Evolutionary conservation across 2,113 vertebrate genomes (phyloP).

Genomic region (Meleagris gallopavo): DNA sequence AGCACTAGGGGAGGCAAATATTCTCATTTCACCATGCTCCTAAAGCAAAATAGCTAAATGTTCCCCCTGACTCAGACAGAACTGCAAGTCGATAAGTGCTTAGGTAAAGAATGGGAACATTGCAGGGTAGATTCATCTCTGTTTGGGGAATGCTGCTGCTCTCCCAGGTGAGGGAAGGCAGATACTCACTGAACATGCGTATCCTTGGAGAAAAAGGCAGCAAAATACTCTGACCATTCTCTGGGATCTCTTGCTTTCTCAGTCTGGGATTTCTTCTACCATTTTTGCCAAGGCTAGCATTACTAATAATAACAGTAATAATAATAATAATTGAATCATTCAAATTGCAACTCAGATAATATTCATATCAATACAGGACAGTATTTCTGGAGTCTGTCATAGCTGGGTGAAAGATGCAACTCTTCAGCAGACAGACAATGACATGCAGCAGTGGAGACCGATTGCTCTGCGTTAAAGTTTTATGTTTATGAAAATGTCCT

Average conservation of each 20-base stretch:
- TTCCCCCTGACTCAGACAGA: background rate
- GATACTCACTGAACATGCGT: background rate
- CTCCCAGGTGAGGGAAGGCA: background rate
- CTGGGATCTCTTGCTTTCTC: background rate
- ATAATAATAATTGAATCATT: background rate
- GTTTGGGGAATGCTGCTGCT: background rate
- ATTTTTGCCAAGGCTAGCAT: background rate
- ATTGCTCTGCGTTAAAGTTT: background rate
- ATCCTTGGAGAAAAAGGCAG: background rate
- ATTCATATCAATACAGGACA: background rate
- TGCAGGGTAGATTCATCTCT: background rate
- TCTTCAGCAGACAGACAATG: background rate
- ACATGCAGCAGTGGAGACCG: background rate
- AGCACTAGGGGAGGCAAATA: background rate
- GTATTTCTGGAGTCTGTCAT: background rate
- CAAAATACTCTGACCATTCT: background rate
- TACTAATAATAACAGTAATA: background rate
- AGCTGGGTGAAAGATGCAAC: background rate
- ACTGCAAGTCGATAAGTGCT: background rate
- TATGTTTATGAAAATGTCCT: background rate
- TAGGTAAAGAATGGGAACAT: background rate
- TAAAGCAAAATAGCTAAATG: background rate
- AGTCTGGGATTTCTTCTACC: background rate
- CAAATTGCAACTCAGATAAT: accelerated
- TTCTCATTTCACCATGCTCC: background rate